These are phyloP conservation scores for Hydrozoanthus tunicans DNA, from an alignment of 64 coral and sea anemone genomes.

Conservation along the genomic window DNA sequence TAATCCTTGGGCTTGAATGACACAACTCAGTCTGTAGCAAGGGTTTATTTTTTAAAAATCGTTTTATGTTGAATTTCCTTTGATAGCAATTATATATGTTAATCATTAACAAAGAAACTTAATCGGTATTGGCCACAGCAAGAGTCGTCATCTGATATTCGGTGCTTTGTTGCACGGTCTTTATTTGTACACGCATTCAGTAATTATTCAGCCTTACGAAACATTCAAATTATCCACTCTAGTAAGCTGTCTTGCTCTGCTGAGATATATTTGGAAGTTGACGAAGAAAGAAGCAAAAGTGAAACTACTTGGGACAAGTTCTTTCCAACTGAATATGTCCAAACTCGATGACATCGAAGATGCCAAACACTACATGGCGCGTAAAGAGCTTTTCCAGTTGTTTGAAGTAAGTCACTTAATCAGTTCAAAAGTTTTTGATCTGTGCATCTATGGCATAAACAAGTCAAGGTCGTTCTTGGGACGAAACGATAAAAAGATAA, in stretches of 20 bases:
- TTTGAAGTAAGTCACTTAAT: slow-evolving; percentile 73
- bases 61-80: no score
- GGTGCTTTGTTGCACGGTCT: not conserved
- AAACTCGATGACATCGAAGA: slow-evolving; percentile 76
- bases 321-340: not conserved
- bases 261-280: not conserved
- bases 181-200: not conserved
- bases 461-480: not conserved
- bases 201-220: not conserved
- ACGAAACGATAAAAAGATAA: not conserved
- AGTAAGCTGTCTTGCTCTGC: not conserved
- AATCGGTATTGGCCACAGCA: not conserved
- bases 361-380: slow-evolving; percentile 86
- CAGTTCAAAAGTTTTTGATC: not conserved
- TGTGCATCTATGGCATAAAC: not conserved
- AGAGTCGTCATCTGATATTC: not conserved
- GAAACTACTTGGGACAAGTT: not conserved
- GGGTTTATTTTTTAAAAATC: no score
- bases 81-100: not conserved
- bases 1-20: no score
- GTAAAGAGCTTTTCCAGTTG: slow-evolving; percentile 82
- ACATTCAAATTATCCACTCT: not conserved
- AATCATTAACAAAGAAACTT: slow-evolving; percentile 17
- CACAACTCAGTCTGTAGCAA: no score
- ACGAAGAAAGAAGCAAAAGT: not conserved